These are phyloP conservation scores for Hipposideros armiger DNA, from an alignment of 2,113 vertebrate genomes.

Conservation along the genomic window DNA sequence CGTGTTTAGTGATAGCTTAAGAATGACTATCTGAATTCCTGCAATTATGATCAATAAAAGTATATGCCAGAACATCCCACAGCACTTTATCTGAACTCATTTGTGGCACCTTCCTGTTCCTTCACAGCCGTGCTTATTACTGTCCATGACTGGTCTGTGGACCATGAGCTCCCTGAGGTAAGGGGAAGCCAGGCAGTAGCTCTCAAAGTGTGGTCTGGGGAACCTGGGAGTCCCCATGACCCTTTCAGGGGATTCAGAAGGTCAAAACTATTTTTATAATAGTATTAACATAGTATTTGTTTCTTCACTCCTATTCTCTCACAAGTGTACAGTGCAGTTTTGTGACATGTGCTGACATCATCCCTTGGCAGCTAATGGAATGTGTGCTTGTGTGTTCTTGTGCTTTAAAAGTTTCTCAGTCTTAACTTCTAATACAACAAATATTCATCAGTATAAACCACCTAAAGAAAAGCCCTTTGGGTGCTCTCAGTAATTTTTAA, in stretches of 20 bases:
- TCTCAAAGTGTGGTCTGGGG: background rate
- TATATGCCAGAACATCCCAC: background rate
- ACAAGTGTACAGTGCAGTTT: background rate
- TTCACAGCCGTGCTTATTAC: background rate
- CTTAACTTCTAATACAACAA: slow-evolving; percentile 1
- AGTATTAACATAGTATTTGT: background rate
- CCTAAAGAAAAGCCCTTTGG: background rate
- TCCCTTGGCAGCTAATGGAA: background rate
- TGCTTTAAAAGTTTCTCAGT: background rate
- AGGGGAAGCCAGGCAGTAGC: rapidly evolving
- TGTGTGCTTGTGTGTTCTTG: background rate
- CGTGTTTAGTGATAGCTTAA: background rate
- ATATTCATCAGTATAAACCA: background rate
- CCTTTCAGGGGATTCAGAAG: background rate
- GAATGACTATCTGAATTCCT: background rate
- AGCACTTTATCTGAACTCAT: background rate
- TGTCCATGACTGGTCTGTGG: background rate
- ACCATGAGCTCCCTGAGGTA: background rate
- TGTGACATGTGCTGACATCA: background rate
- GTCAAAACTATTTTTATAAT: background rate
- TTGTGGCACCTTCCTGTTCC: background rate
- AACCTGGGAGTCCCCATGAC: background rate
- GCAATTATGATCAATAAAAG: background rate
- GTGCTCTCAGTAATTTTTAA: background rate
- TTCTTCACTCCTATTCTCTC: background rate